These are phyloP conservation scores for Rhinogobio ventralis DNA, from an alignment of 2,797 vertebrate species.

Conservation along the genomic window DNA sequence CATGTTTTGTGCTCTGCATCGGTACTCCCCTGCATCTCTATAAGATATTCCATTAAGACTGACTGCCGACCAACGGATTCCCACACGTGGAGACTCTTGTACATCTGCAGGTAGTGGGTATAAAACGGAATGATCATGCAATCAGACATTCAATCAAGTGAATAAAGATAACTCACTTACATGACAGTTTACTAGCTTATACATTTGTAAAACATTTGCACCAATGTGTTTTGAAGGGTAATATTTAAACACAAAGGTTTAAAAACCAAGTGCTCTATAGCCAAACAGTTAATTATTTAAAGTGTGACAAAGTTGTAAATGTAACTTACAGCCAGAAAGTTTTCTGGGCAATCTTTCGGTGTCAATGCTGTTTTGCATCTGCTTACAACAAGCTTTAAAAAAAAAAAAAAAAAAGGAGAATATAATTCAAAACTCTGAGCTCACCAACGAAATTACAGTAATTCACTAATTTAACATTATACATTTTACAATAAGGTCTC, in stretches of 20 bases:
- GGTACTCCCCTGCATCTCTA: conserved; percentile 90
- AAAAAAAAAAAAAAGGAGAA: conserved; percentile 27
- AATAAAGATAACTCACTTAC: not conserved
- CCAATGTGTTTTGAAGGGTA: not conserved
- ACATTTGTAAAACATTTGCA: not conserved
- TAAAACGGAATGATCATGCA: not conserved
- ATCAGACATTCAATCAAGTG: conserved; percentile 6
- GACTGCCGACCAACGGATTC: conserved; percentile 91
- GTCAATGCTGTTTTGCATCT: conserved; percentile 55
- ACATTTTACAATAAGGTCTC: not conserved
- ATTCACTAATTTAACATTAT: not conserved
- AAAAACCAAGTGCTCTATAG: not conserved
- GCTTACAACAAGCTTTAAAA: conserved; percentile 70
- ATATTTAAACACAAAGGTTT: not conserved
- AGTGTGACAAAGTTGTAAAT: not conserved
- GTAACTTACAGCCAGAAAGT: conserved; percentile 72
- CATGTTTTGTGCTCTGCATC: conserved; percentile 91
- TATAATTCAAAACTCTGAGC: not conserved
- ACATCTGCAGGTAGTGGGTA: conserved; percentile 79
- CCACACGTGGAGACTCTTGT: conserved; percentile 88
- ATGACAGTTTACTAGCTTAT: conserved; percentile 8
- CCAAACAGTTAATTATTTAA: not conserved
- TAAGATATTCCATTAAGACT: conserved; percentile 88
- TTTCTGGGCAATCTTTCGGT: conserved; percentile 68
- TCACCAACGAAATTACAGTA: not conserved